Percentiles rank a stretch among this genome's conserved stretches.
phyloP scores from a whole-genome alignment of 1,140 invertebrate genomes.

The Pachypeltis micranthus region DNA sequence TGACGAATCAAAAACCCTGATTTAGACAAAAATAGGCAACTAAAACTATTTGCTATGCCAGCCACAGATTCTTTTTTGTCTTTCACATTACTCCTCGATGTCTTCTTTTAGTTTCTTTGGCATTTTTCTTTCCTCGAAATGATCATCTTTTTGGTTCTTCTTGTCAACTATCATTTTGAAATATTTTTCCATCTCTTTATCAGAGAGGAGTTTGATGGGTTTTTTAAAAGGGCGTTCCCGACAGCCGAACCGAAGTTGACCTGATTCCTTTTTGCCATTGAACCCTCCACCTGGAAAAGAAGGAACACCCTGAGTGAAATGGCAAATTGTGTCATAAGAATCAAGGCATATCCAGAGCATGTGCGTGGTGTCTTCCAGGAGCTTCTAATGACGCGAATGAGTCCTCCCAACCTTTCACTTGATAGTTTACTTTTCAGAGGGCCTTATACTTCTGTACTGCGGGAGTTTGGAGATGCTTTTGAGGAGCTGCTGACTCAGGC shows the following conservation, averaged over 20 bases:
- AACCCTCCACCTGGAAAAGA: conserved; percentile 58
- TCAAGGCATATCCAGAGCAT: background rate
- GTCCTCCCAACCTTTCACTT: too few relatives aligned
- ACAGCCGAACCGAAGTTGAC: conserved; percentile 77
- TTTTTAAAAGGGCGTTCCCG: conserved; percentile 58
- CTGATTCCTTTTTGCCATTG: conserved; percentile 75
- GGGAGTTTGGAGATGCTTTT: too few relatives aligned
- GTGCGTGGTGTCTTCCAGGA: background rate
- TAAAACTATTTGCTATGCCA: too few relatives aligned
- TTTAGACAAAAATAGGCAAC: too few relatives aligned
- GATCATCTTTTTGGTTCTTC: background rate
- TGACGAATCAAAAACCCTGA: too few relatives aligned
- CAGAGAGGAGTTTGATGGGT: conserved; percentile 34
- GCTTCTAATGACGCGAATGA: background rate
- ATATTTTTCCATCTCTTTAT: conserved; percentile 2
- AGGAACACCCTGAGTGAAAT: background rate
- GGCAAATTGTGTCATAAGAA: background rate
- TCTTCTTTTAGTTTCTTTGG: too few relatives aligned
- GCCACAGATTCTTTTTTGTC: too few relatives aligned
- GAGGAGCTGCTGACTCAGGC: too few relatives aligned
- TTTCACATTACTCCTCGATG: too few relatives aligned
- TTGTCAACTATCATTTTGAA: background rate
- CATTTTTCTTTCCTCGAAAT: too few relatives aligned
- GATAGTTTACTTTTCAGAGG: too few relatives aligned
- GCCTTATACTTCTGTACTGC: too few relatives aligned